A percentile compares a stretch with the other conserved stretches of the same genome.
phyloP scores from a whole-genome alignment of 2,888 invertebrate genomes.

The Stenolophus ochropezus region DNA sequence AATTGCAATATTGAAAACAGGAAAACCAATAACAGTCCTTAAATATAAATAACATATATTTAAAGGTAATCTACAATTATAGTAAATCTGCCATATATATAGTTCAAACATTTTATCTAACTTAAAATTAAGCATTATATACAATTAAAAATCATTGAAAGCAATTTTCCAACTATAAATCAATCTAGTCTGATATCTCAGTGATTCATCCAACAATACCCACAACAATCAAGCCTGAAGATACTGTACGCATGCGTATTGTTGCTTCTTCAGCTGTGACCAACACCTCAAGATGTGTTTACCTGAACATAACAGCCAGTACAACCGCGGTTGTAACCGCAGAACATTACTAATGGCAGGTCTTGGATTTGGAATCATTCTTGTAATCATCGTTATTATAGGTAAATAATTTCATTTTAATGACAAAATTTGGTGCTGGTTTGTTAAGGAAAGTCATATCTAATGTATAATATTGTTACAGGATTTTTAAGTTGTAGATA shows the following conservation, averaged over 20 bases:
- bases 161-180: too few species aligned
- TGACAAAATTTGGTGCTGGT: neutral
- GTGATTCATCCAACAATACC: neutral
- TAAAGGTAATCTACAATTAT: too few species aligned
- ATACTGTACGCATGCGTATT: slow-evolving; percentile 21
- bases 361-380: neutral
- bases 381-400: slow-evolving; percentile 7
- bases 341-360: slow-evolving; percentile 23
- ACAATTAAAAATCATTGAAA: too few species aligned
- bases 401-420: slow-evolving; percentile 49
- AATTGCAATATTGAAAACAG: too few species aligned
- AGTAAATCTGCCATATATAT: too few species aligned
- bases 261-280: slow-evolving; percentile 17
- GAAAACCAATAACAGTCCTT: too few species aligned
- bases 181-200: too few species aligned
- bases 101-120: too few species aligned
- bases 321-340: neutral
- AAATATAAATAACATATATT: too few species aligned
- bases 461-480: neutral
- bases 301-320: slow-evolving; percentile 29
- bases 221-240: neutral
- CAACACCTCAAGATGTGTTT: slow-evolving; percentile 35
- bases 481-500: neutral
- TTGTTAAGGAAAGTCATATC: neutral
- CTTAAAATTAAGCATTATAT: too few species aligned